phyloP scores from a whole-genome alignment of 2,797 vertebrate species.

The Diceros bicornis region DNA sequence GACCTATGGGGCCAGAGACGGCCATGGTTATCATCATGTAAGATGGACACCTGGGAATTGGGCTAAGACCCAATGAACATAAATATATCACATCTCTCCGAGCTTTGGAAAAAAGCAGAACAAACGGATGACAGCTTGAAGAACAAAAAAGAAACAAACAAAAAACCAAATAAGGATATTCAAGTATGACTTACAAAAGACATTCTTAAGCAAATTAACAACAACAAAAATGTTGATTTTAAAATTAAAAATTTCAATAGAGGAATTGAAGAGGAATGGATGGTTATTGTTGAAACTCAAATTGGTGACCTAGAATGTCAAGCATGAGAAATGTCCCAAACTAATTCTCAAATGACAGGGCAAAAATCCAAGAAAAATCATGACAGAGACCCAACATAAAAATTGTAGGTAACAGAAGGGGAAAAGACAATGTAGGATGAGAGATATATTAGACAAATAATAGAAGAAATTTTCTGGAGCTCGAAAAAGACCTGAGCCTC shows the following conservation, averaged over 20 bases:
- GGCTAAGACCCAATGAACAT: neutral
- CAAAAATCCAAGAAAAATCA: neutral
- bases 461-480: neutral
- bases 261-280: neutral
- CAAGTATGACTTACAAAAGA: conserved; percentile 1
- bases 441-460: neutral
- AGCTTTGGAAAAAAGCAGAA: neutral
- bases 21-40: neutral
- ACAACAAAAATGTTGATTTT: neutral
- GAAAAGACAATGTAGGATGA: neutral
- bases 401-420: neutral
- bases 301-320: neutral
- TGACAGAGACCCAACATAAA: neutral
- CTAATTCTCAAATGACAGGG: neutral
- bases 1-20: neutral
- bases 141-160: neutral
- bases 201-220: conserved; percentile 4
- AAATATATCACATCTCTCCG: neutral
- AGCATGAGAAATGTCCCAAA: neutral
- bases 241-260: neutral
- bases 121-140: neutral
- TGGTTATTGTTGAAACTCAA: neutral
- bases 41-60: neutral
- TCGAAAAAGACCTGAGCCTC: neutral
- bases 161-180: neutral